Evolutionary conservation across 2,888 invertebrate genomes (phyloP).

Genomic region (Rutpela maculata): DNA sequence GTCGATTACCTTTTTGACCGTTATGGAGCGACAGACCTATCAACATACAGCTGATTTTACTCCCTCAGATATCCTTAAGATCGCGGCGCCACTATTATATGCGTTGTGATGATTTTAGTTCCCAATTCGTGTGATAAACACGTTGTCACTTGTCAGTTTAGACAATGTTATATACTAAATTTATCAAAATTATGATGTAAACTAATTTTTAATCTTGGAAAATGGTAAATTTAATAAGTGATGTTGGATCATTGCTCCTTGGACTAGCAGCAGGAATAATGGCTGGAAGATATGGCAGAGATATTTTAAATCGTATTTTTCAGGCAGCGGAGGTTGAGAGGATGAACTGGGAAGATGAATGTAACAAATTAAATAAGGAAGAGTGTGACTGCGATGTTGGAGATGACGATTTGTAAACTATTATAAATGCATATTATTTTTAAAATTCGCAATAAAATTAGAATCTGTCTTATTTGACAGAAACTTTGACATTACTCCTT

Average conservation of each 20-base stretch:
- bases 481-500: background rate
- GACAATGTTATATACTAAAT: background rate
- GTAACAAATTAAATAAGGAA: slow-evolving; percentile 29
- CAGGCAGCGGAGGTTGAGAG: slow-evolving; percentile 44
- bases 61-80: no score
- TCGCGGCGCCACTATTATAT: no score
- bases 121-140: background rate
- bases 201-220: background rate
- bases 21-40: no score
- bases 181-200: slow-evolving; percentile 26
- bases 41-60: no score
- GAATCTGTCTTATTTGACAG: background rate
- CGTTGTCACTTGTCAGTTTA: background rate
- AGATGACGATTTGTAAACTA: slow-evolving; percentile 28
- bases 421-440: background rate
- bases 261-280: slow-evolving; percentile 54
- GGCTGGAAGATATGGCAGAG: slow-evolving; percentile 55
- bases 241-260: slow-evolving; percentile 54
- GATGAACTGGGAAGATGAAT: slow-evolving; percentile 52
- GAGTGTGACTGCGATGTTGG: slow-evolving; percentile 48
- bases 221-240: slow-evolving; percentile 60
- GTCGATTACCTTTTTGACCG: no score
- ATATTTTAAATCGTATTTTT: slow-evolving; percentile 41
- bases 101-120: no score
- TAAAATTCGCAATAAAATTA: background rate